A percentile compares a stretch with the other conserved stretches of the same genome.
Conservation (phyloP, 2,113 vertebrate species). For the Actinemys pallida region DNA sequence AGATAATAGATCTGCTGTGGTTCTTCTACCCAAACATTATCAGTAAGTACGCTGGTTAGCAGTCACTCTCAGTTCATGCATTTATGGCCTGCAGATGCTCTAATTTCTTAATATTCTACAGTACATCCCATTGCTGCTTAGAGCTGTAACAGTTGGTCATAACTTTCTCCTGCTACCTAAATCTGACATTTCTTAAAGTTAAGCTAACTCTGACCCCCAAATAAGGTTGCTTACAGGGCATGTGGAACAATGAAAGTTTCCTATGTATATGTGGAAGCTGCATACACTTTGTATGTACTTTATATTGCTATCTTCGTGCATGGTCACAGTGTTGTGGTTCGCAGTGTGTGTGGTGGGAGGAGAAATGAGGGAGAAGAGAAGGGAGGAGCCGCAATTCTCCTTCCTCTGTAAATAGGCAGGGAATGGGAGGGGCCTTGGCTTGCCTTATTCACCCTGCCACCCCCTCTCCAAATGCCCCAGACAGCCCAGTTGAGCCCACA, state of each 20-base stretch:
- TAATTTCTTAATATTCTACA: background rate
- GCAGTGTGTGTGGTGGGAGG: background rate
- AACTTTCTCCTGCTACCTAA: background rate
- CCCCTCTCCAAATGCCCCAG: background rate
- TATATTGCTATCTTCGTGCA: background rate
- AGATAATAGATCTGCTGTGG: background rate
- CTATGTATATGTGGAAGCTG: background rate
- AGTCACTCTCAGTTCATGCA: background rate
- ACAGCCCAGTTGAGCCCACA: rapidly evolving
- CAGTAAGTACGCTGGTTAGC: too few species aligned
- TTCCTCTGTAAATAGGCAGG: background rate
- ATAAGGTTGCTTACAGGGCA: background rate
- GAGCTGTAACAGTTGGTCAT: background rate
- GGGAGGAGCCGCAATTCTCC: background rate
- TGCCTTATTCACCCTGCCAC: background rate
- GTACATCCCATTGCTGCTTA: background rate
- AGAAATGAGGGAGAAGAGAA: background rate
- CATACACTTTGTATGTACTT: background rate
- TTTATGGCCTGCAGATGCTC: background rate
- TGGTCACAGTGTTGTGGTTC: background rate
- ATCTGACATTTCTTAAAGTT: background rate
- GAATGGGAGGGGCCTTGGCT: background rate
- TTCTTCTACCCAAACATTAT: background rate
- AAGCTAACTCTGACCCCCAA: background rate
- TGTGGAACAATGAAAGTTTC: background rate